phyloP scores from a whole-genome alignment of 2,888 invertebrate genomes.

The Amphipoea oculea region DNA sequence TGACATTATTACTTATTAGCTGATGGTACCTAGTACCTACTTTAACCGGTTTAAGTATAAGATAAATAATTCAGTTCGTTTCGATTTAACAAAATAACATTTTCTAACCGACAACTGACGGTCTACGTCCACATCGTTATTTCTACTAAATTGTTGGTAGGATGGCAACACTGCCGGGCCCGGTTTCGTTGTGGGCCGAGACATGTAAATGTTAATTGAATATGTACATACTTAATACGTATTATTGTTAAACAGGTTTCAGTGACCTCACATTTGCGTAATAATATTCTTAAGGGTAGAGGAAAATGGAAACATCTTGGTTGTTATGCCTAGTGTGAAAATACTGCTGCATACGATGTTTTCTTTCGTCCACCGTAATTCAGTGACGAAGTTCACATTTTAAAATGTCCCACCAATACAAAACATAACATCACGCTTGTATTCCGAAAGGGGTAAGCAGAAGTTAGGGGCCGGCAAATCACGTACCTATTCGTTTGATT shows the following conservation, averaged over 20 bases:
- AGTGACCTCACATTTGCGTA: conserved; percentile 33
- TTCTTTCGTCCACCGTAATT: neutral
- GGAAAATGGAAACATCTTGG: conserved; percentile 2
- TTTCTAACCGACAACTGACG: neutral
- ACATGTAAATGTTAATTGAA: conserved; percentile 40
- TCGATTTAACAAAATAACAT: neutral
- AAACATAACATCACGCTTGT: neutral
- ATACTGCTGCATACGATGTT: neutral
- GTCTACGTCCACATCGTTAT: neutral
- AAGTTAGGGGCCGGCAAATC: neutral
- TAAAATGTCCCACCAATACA: neutral
- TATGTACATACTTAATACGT: conserved; percentile 44
- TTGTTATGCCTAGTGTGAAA: neutral
- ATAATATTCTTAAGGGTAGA: neutral
- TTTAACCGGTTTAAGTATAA: neutral
- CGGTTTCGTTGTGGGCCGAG: neutral
- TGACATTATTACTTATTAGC: no score
- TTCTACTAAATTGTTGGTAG: neutral
- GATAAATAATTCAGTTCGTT: neutral
- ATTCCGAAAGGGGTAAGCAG: neutral
- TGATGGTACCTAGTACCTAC: neutral
- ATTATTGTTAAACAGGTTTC: conserved; percentile 28
- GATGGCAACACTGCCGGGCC: conserved; percentile 1
- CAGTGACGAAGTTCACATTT: neutral
- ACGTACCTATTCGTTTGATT: no score